A percentile compares a stretch with the other conserved stretches of the same genome.
These are phyloP conservation scores for Rhinogobio ventralis DNA, from an alignment of 2,797 vertebrate species.

Conservation along the genomic window DNA sequence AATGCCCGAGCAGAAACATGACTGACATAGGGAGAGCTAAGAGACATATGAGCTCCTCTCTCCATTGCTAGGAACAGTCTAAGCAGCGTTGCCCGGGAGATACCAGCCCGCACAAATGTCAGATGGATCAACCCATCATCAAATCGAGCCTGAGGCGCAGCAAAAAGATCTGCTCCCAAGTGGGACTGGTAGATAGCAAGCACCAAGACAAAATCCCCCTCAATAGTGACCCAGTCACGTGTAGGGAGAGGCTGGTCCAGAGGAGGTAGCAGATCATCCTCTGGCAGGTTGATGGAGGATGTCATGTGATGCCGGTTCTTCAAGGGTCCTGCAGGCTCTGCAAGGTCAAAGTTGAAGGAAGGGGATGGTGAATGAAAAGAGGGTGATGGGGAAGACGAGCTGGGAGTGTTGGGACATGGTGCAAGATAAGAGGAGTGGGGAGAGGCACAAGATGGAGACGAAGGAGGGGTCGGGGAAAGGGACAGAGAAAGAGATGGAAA, in stretches of 20 bases:
- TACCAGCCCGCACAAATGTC: conserved; percentile 86
- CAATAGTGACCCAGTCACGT: conserved; percentile 87
- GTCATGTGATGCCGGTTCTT: conserved; percentile 69
- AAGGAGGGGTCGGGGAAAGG: conserved; percentile 79
- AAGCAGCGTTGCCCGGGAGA: conserved; percentile 86
- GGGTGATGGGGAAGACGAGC: conserved; percentile 72
- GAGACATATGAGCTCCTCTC: conserved; percentile 83
- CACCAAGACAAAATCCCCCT: conserved; percentile 90
- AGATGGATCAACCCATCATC: conserved; percentile 91
- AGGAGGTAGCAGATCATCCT: conserved; percentile 84
- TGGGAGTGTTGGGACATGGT: conserved; percentile 78
- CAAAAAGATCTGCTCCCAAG: conserved; percentile 87
- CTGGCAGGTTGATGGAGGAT: conserved; percentile 68
- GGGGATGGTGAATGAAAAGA: conserved; percentile 72
- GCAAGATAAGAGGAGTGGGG: conserved; percentile 78
- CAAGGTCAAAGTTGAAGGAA: conserved; percentile 80
- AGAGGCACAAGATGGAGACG: conserved; percentile 78
- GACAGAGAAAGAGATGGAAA: conserved; percentile 79
- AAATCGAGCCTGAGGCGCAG: conserved; percentile 85
- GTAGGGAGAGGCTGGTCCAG: conserved; percentile 86
- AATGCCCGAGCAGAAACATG: conserved; percentile 86
- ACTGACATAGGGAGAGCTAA: conserved; percentile 84
- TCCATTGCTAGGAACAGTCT: conserved; percentile 92
- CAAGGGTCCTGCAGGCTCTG: conserved; percentile 69
- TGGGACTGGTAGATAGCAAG: conserved; percentile 89